A percentile compares a stretch with the other conserved stretches of the same genome.
Conservation (phyloP, 2,113 vertebrate species). For the Oxygymnocypris stewartii region DNA sequence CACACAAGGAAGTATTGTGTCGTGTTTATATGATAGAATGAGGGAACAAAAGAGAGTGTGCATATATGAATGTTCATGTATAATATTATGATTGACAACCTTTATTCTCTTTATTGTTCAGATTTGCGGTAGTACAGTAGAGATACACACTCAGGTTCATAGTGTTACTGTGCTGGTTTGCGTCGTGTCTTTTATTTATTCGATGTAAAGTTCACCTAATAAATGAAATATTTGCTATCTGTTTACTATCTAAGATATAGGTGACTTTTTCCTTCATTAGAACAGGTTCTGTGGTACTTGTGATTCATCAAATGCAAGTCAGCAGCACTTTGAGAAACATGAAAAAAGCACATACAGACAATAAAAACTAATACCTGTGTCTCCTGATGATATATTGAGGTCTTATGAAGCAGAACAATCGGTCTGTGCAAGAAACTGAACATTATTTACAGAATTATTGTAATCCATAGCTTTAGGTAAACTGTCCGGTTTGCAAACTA, state of each 20-base stretch:
- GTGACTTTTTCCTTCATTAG: too few relatives aligned
- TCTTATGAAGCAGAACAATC: not conserved
- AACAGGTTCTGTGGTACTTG: not conserved
- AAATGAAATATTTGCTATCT: not conserved
- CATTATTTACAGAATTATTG: not conserved
- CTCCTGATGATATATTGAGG: not conserved
- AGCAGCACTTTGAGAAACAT: too few relatives aligned
- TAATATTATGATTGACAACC: not conserved
- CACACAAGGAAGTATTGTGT: not conserved
- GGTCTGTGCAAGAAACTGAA: too few relatives aligned
- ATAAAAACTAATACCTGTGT: too few relatives aligned
- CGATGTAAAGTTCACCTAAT: too few relatives aligned
- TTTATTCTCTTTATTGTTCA: not conserved
- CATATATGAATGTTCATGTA: not conserved
- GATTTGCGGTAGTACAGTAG: not conserved
- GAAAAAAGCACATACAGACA: too few relatives aligned
- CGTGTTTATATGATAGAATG: not conserved
- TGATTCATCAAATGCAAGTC: too few relatives aligned
- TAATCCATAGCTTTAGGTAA: not conserved
- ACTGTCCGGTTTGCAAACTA: not conserved
- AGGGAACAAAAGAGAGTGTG: not conserved
- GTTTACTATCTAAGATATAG: too few relatives aligned
- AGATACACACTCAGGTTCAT: not conserved
- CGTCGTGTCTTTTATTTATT: not conserved
- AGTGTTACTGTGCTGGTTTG: not conserved